phyloP scores from a whole-genome alignment of 2,113 vertebrate genomes.

The Scortum barcoo region DNA sequence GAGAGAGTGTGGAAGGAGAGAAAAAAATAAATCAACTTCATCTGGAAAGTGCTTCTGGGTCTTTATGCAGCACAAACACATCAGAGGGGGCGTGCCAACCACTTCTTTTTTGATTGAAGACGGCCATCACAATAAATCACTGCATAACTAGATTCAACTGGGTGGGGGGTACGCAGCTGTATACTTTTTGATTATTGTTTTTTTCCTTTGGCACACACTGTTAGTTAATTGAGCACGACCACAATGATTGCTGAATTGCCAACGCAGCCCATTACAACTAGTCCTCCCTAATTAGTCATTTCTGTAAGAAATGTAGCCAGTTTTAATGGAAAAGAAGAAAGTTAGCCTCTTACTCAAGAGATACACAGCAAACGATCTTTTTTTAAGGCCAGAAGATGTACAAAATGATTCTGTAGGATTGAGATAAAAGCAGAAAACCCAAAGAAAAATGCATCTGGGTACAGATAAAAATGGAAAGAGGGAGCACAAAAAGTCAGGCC shows the following conservation, averaged over 20 bases:
- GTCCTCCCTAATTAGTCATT: not conserved
- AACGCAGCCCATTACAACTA: not conserved
- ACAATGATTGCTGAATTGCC: not conserved
- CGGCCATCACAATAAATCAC: slow-evolving; percentile 6
- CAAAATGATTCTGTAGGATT: not conserved
- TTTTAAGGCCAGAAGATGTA: not conserved
- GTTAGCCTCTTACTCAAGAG: not conserved
- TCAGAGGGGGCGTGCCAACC: not conserved
- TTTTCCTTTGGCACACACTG: not conserved
- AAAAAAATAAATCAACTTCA: not conserved
- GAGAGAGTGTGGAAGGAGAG: not conserved
- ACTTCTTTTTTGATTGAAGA: not conserved
- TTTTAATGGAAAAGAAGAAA: not conserved
- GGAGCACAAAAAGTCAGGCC: too few species aligned
- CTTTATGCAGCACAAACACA: not conserved
- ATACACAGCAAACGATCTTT: not conserved
- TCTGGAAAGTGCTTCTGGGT: not conserved
- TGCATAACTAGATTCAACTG: not conserved
- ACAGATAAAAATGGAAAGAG: not conserved
- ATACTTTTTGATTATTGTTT: not conserved
- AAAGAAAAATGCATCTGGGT: not conserved
- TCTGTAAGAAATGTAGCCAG: not conserved
- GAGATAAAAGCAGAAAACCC: not conserved
- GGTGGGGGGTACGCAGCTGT: not conserved
- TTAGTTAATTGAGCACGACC: not conserved